phyloP scores from a whole-genome alignment of 1,140 invertebrate genomes.

The Anastrepha ludens region DNA sequence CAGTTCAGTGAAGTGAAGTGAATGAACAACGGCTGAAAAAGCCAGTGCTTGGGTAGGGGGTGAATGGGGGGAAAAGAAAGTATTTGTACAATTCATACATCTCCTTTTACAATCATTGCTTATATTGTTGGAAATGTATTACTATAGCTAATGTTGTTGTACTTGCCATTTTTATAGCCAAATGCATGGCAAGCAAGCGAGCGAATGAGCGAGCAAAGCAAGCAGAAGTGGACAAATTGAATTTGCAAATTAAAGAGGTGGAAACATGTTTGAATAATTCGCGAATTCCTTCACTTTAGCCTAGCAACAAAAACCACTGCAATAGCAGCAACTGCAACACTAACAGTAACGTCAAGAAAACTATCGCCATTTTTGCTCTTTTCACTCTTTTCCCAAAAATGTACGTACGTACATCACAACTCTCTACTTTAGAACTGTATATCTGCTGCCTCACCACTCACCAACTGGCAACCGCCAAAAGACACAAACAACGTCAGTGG shows the following conservation, averaged over 20 bases:
- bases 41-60: not conserved
- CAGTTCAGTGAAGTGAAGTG: slow-evolving; percentile 49
- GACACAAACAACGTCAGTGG: not conserved
- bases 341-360: not conserved
- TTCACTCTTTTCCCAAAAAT: not conserved
- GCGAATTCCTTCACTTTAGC: slow-evolving; percentile 23
- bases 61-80: not conserved
- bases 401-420: not conserved
- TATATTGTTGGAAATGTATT: not conserved
- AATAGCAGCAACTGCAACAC: not conserved
- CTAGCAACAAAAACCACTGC: not conserved
- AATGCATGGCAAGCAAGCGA: not conserved
- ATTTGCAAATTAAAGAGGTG: slow-evolving; percentile 53
- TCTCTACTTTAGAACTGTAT: not conserved
- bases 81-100: slow-evolving; percentile 15
- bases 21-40: not conserved
- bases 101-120: not conserved
- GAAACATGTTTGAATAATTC: slow-evolving; percentile 54
- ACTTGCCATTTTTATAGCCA: not conserved
- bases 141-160: not conserved
- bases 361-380: not conserved
- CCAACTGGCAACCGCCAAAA: not conserved
- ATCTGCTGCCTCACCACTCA: not conserved
- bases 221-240: slow-evolving; percentile 52
- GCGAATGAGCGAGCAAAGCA: not conserved